These are phyloP conservation scores for Berghia stephanieae DNA, from an alignment of 1,140 invertebrate species.

Conservation along the genomic window DNA sequence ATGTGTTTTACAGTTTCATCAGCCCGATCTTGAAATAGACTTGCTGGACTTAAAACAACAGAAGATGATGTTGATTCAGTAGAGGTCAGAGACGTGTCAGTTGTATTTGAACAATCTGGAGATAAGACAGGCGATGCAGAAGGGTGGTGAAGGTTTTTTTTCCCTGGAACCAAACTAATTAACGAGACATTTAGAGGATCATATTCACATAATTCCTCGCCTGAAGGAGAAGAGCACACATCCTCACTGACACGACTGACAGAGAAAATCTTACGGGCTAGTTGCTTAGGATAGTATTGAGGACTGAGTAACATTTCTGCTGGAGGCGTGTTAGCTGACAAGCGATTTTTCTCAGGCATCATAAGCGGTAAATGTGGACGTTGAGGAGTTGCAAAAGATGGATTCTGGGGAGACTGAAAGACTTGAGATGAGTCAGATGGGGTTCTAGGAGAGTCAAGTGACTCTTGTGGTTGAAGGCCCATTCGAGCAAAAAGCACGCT, in stretches of 20 bases:
- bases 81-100: too few species aligned
- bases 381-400: too few species aligned
- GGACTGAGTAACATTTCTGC: conserved; percentile 54
- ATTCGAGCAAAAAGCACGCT: conserved; percentile 32
- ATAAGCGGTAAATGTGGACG: too few species aligned
- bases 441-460: conserved; percentile 44
- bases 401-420: too few species aligned
- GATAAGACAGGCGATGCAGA: too few species aligned
- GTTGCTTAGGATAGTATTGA: conserved; percentile 53
- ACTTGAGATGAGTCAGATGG: not conserved
- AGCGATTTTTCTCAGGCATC: not conserved
- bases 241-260: conserved; percentile 51
- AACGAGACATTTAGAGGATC: conserved; percentile 33
- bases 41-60: conserved; percentile 38
- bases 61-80: too few species aligned
- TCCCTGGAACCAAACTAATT: conserved; percentile 29
- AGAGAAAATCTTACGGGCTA: conserved; percentile 61
- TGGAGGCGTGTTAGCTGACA: conserved; percentile 35
- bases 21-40: conserved; percentile 39
- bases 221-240: conserved; percentile 30
- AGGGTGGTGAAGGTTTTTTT: too few species aligned
- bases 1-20: conserved; percentile 32
- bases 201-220: too few species aligned
- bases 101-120: too few species aligned
- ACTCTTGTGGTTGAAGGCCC: conserved; percentile 34